Evolutionary conservation across 2,113 vertebrate genomes (phyloP).

Genomic region (Telmatochromis sp.): DNA sequence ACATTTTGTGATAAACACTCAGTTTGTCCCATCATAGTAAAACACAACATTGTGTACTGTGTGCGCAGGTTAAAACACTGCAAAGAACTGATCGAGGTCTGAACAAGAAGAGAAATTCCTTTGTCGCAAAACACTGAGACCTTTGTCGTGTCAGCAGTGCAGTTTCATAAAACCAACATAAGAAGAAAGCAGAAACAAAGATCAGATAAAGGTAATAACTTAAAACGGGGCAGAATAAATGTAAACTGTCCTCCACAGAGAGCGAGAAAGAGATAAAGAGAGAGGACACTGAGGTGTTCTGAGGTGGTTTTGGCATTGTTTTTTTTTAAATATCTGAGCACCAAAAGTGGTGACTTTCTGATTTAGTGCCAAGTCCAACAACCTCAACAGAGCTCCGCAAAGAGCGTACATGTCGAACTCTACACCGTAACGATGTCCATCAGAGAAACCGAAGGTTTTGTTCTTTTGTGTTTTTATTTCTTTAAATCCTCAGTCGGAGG

Average conservation of each 20-base stretch:
- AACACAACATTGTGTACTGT: not conserved
- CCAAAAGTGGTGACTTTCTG: conserved; percentile 42
- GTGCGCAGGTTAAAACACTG: not conserved
- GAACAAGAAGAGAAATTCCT: conserved; percentile 6
- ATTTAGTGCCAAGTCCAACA: conserved; percentile 49
- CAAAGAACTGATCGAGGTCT: not conserved
- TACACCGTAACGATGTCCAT: conserved; percentile 24
- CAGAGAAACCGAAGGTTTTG: conserved; percentile 22
- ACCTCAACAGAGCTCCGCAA: conserved; percentile 7
- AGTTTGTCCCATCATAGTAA: not conserved
- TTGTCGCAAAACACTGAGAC: conserved; percentile 3
- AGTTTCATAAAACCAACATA: conserved; percentile 33
- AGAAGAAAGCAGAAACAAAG: conserved; percentile 11
- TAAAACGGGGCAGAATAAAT: conserved; percentile 41
- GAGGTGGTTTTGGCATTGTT: conserved; percentile 61
- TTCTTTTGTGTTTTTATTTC: conserved; percentile 20
- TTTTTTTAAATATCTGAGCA: conserved; percentile 8
- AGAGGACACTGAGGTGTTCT: conserved; percentile 64
- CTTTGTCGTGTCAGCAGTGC: conserved; percentile 37
- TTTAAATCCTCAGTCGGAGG: conserved; percentile 40
- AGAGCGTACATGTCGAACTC: conserved; percentile 8
- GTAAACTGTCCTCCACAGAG: conserved; percentile 50
- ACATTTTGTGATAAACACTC: not conserved
- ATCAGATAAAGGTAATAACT: conserved; percentile 41
- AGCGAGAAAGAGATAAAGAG: not conserved